phyloP scores from a whole-genome alignment of 2,113 vertebrate species.

The Cheirogaleus medius region DNA sequence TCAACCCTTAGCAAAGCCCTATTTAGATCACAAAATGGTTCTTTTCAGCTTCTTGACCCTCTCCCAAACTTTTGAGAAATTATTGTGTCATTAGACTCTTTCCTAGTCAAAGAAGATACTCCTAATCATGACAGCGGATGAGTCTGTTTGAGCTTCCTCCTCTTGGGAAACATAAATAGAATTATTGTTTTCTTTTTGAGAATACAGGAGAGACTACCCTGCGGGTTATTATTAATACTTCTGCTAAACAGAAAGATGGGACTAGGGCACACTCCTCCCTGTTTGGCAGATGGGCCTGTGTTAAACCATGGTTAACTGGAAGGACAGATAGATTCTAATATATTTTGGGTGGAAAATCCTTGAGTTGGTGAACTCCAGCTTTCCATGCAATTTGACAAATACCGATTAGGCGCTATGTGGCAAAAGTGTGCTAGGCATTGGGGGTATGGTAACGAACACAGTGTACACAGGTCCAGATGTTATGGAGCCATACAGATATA shows the following conservation, averaged over 20 bases:
- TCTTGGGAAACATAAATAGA: not conserved
- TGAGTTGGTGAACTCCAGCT: not conserved
- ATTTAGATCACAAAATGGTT: not conserved
- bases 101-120: not conserved
- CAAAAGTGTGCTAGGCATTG: not conserved
- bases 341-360: not conserved
- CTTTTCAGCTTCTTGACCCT: not conserved
- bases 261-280: not conserved
- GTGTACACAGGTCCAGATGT: not conserved
- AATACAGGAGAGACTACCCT: not conserved
- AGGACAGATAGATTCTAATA: not conserved
- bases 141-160: not conserved
- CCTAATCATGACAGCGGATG: not conserved
- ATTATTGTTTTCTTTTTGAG: not conserved
- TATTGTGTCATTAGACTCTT: not conserved
- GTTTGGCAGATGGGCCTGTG: not conserved
- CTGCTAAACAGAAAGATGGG: not conserved
- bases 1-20: not conserved
- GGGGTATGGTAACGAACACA: not conserved
- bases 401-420: not conserved
- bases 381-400: not conserved
- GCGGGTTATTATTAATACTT: not conserved
- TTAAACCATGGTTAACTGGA: not conserved
- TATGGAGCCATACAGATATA: not conserved
- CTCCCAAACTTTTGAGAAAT: not conserved